Evolutionary conservation across 2,797 vertebrate species (phyloP), one percentile per base, ranked within the genome.

Genomic region (Steatocranus sp.): DNA sequence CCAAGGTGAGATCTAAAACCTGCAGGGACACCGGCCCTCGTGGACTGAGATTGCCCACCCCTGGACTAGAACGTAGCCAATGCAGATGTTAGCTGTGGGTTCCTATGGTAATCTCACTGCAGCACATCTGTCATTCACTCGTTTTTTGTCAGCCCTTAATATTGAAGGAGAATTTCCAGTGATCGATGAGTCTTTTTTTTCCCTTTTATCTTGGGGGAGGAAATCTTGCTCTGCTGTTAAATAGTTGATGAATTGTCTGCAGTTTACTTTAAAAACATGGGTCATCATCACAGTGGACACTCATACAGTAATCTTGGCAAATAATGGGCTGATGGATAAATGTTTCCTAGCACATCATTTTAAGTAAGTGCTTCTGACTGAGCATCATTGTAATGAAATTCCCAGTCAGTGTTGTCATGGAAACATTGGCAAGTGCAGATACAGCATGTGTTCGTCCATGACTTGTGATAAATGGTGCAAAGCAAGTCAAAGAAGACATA

Each of bases 71-170:
- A 77, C 86, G 17, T 14, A 77, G 74, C 80, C 86, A 75, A 79
- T 79, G 4, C 75, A 56, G 79, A 36, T 46, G 56, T 70, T 73
- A 85, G 87, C 90, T 88, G 54, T 90, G 91, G 86, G 90, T 93
- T 94, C 92, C 93, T 93, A 92, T 94, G 92, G 94, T 89, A 92
- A 94, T 84, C 89, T 66, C 88, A 88, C 86, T 68, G 92, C 88
- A 63, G 17, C 84, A 82, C 76, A 78, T 83, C 75, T 85, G 38
- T 27, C 70, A 30, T 56, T 78, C 32, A 51, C 54, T 75, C 34
- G 54, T 27, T 23, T 63, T 70, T 8, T 79, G 74, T 81, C 76
- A 76, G 30, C 17, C 54, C 63, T 75, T 75, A 5, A 68, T 63
- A 68, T 51, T 38, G 36, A 87, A 83, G 41, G 32, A 74, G 68